These are phyloP conservation scores for Auanema freiburgensis DNA, from an alignment of 2,888 invertebrate species.

Conservation along the genomic window DNA sequence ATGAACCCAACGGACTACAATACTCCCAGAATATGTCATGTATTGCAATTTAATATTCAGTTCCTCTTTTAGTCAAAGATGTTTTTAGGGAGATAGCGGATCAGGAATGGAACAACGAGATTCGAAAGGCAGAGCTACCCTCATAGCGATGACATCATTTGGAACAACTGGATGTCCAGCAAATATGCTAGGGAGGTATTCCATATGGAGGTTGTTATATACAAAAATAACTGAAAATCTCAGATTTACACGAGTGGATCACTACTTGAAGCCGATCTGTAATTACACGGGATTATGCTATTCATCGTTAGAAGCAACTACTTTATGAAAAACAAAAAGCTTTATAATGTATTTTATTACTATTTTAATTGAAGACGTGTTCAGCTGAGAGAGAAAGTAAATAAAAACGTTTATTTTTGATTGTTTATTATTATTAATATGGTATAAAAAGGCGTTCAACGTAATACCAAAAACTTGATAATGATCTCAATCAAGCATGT, in stretches of 20 bases:
- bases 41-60: slow-evolving; percentile 10
- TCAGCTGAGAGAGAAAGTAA: too few species aligned
- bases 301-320: slow-evolving; percentile 8
- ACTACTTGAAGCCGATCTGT: slow-evolving; percentile 51
- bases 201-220: background rate
- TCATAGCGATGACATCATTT: slow-evolving; percentile 60
- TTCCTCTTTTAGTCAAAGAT: background rate
- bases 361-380: too few species aligned
- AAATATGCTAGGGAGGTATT: slow-evolving; percentile 56
- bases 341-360: too few species aligned
- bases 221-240: background rate
- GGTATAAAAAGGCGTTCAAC: too few species aligned
- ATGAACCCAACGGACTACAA: slow-evolving; percentile 45
- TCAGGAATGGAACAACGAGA: slow-evolving; percentile 57
- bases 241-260: slow-evolving; percentile 53
- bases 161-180: slow-evolving; percentile 61
- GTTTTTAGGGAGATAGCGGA: slow-evolving; percentile 55
- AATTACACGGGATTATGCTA: slow-evolving; percentile 56
- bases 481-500: too few species aligned
- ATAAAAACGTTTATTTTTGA: too few species aligned
- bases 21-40: slow-evolving; percentile 58
- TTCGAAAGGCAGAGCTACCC: slow-evolving; percentile 33
- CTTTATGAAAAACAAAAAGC: too few species aligned
- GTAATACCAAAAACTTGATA: too few species aligned
- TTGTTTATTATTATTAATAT: too few species aligned